These are phyloP conservation scores for Byasa hedistus DNA, from an alignment of 2,888 invertebrate genomes.

Conservation along the genomic window DNA sequence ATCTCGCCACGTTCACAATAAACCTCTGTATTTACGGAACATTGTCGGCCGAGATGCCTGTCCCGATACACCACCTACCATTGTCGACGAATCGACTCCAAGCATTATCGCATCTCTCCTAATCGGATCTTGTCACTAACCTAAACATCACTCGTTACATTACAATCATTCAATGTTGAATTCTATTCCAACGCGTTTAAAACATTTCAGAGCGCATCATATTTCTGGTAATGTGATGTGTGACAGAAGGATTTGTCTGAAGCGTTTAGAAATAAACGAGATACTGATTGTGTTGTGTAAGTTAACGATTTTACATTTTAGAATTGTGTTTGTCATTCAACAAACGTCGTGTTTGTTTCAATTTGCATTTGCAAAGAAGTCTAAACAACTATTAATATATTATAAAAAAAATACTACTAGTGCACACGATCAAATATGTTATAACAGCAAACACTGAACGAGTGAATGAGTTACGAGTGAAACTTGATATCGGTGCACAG, in stretches of 20 bases:
- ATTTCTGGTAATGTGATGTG: slow-evolving; percentile 49
- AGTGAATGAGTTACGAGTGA: slow-evolving; percentile 25
- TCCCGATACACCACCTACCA: slow-evolving; percentile 54
- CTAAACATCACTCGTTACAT: slow-evolving; percentile 33
- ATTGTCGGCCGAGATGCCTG: slow-evolving; percentile 57
- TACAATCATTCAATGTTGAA: slow-evolving; percentile 38
- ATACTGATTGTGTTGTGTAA: slow-evolving; percentile 73
- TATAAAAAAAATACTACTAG: neutral
- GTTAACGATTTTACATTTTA: slow-evolving; percentile 59
- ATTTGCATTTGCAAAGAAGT: slow-evolving; percentile 29
- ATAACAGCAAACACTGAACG: neutral
- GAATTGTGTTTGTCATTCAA: slow-evolving; percentile 51
- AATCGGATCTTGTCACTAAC: slow-evolving; percentile 66
- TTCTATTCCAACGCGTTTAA: slow-evolving; percentile 35
- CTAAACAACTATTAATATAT: neutral
- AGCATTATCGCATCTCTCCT: slow-evolving; percentile 69
- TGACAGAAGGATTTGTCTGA: slow-evolving; percentile 74
- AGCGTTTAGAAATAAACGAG: slow-evolving; percentile 72
- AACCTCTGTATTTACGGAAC: slow-evolving; percentile 64
- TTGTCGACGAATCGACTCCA: slow-evolving; percentile 65
- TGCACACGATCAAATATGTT: neutral
- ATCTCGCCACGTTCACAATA: slow-evolving; percentile 54
- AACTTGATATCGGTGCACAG: neutral
- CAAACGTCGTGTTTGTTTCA: slow-evolving; percentile 46
- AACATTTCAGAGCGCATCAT: slow-evolving; percentile 27